Evolutionary conservation across 2,888 invertebrate genomes (phyloP).

Genomic region (Cactoblastis cactorum): DNA sequence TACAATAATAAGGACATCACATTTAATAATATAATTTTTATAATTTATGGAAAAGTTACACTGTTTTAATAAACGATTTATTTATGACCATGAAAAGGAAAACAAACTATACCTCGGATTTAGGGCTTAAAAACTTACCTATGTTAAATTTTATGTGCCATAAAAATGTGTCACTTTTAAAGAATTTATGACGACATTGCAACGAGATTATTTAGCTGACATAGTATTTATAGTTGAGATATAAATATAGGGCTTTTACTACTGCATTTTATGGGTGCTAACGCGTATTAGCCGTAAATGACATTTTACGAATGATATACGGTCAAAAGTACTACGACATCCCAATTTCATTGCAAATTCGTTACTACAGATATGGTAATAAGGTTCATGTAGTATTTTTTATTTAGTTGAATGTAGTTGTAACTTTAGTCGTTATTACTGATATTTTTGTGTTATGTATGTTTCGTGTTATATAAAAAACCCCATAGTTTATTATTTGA

Average conservation of each 20-base stretch:
- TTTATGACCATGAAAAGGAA: background rate
- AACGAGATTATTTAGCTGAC: conserved; percentile 7
- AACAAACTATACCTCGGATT: background rate
- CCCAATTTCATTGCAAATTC: too few relatives aligned
- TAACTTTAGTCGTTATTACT: background rate
- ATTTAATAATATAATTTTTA: too few relatives aligned
- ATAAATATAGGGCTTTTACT: conserved; percentile 9
- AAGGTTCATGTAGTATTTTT: too few relatives aligned
- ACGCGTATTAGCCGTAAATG: background rate
- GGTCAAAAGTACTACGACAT: too few relatives aligned
- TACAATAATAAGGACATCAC: too few relatives aligned
- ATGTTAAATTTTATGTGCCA: conserved; percentile 2
- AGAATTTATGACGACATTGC: conserved; percentile 3
- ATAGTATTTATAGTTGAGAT: conserved; percentile 7
- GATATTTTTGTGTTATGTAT: background rate
- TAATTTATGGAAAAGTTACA: too few relatives aligned
- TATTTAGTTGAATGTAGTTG: too few relatives aligned
- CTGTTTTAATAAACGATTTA: background rate
- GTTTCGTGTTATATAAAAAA: background rate
- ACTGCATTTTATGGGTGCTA: conserved; percentile 1
- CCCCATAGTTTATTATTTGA: background rate
- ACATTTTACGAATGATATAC: background rate
- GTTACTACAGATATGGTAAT: too few relatives aligned
- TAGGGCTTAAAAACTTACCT: background rate
- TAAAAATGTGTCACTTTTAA: conserved; percentile 5